Evolutionary conservation across 2,113 vertebrate genomes (phyloP).

Genomic region (Rhynchopsitta pachyrhyncha): DNA sequence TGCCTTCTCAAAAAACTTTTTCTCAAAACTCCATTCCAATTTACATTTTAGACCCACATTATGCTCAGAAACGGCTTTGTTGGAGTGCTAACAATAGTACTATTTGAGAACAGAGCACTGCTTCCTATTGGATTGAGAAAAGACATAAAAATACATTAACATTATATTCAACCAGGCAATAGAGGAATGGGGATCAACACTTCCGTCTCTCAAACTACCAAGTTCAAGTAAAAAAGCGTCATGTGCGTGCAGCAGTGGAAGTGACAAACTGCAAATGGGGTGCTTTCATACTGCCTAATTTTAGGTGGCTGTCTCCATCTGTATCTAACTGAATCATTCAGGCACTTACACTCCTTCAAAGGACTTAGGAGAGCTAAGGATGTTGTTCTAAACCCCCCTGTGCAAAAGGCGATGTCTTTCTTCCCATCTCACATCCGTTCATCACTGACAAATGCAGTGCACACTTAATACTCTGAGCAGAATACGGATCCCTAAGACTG

Average conservation of each 20-base stretch:
- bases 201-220: neutral
- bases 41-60: neutral
- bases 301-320: neutral
- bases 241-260: accelerated
- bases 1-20: neutral
- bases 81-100: neutral
- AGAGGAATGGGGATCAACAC: neutral
- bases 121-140: neutral
- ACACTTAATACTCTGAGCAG: neutral
- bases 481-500: accelerated
- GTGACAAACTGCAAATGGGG: neutral
- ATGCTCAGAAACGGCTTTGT: neutral
- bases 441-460: neutral
- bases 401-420: neutral
- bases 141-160: neutral
- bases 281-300: neutral
- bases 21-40: neutral
- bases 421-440: neutral
- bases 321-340: neutral
- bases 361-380: neutral
- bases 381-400: neutral
- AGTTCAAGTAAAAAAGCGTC: neutral
- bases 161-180: neutral
- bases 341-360: neutral
- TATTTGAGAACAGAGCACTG: neutral